Percentiles rank a stretch among this genome's conserved stretches.
Conservation (phyloP, 2,113 vertebrate species). For the Cromileptes altivelis region DNA sequence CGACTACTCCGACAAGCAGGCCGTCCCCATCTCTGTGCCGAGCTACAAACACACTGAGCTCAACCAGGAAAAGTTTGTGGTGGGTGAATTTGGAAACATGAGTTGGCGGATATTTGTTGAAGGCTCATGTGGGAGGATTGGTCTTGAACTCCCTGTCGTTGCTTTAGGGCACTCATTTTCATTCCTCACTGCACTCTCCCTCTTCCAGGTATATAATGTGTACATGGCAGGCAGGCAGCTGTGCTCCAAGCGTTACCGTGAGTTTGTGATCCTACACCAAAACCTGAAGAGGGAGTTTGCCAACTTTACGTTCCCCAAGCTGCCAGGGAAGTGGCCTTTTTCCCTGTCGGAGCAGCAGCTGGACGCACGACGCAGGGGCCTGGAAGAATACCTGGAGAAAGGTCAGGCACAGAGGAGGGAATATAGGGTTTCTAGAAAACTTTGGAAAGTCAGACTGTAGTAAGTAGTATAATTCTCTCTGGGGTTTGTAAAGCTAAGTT, state of each 20-base stretch:
- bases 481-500: not conserved
- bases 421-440: not conserved
- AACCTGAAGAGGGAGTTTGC: slow-evolving; percentile 96
- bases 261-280: slow-evolving; percentile 96
- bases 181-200: not conserved
- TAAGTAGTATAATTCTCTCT: not conserved
- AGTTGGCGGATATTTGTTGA: not conserved
- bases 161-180: not conserved
- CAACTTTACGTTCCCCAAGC: slow-evolving; percentile 93
- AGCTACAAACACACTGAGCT: slow-evolving; percentile 98
- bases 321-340: slow-evolving; percentile 98
- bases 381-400: slow-evolving; percentile 97
- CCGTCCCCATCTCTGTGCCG: slow-evolving; percentile 97
- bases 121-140: not conserved
- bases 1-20: slow-evolving; percentile 97
- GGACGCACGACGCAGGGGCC: slow-evolving; percentile 92
- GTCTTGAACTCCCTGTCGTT: not conserved
- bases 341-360: slow-evolving; percentile 96
- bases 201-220: slow-evolving; percentile 92
- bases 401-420: slow-evolving; percentile 76
- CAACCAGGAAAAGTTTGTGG: slow-evolving; percentile 97
- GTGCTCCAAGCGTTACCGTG: slow-evolving; percentile 95
- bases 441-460: not conserved
- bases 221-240: slow-evolving; percentile 97
- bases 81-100: slow-evolving; percentile 72